phyloP scores from a whole-genome alignment of 35 echinoderm and acorn worm species.

The Heliocidaris tuberculata region DNA sequence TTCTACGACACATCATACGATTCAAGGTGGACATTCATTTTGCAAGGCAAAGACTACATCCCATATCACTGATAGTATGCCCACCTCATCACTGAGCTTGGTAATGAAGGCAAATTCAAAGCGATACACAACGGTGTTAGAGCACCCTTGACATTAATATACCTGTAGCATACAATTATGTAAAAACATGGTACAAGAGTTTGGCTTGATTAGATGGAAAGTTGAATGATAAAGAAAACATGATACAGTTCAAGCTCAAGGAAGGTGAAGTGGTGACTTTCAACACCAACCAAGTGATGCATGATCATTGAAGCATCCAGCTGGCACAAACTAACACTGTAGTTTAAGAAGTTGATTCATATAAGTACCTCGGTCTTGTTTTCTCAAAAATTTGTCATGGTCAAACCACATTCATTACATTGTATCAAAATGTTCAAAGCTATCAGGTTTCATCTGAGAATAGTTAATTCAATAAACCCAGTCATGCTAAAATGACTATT shows the following conservation, averaged over 20 bases:
- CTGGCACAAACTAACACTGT: not conserved
- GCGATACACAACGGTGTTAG: not conserved
- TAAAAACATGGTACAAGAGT: not conserved
- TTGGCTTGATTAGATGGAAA: not conserved
- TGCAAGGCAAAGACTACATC: constrained; percentile 13
- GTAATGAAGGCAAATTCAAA: constrained; percentile 7
- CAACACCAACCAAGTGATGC: constrained; percentile 61
- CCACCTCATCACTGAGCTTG: not conserved
- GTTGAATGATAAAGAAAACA: constrained; percentile 10
- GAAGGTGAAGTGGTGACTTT: constrained; percentile 57
- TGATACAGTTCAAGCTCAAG: constrained; percentile 31
- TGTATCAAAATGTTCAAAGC: no score
- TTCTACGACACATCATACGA: constrained; percentile 3
- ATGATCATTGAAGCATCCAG: constrained; percentile 20
- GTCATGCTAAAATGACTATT: no score
- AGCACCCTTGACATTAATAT: constrained; percentile 26
- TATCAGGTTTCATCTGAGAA: no score
- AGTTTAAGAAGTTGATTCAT: no score
- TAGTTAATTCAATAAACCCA: no score
- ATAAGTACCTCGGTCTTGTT: no score
- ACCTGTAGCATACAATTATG: not conserved
- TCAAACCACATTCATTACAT: no score
- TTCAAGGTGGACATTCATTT: constrained; percentile 34
- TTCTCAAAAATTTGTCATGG: no score
- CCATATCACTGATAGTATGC: not conserved